These are phyloP conservation scores for Acrocyrtus sp. DNA, from an alignment of 2,888 invertebrate genomes.

Conservation along the genomic window DNA sequence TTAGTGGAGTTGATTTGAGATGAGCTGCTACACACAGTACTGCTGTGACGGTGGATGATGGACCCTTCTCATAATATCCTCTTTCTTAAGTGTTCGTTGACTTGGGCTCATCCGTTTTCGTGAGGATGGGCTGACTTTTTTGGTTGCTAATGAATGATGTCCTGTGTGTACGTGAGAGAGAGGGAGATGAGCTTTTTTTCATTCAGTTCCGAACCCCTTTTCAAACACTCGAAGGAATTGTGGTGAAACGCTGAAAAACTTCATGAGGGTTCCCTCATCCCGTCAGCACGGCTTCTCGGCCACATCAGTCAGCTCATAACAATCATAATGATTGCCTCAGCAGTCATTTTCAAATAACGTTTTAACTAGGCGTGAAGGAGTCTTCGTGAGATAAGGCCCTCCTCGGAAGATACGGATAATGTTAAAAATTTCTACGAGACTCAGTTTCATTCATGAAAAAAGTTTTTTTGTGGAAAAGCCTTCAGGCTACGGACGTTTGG, in stretches of 20 bases:
- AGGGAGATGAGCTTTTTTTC: no score
- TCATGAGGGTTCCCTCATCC: conserved; percentile 18
- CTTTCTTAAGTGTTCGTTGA: no score
- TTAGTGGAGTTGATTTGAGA: no score
- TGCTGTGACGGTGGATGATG: no score
- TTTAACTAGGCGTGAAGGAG: conserved; percentile 22
- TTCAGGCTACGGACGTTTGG: conserved; percentile 53
- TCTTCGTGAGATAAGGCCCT: no score
- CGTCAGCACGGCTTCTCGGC: no score
- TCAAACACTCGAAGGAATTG: conserved; percentile 17
- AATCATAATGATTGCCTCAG: no score
- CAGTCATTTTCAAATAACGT: conserved; percentile 8
- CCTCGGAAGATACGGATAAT: no score
- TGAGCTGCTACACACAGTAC: no score
- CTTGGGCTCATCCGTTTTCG: conserved; percentile 46
- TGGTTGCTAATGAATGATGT: conserved; percentile 36
- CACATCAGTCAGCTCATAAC: no score
- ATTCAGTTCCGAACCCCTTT: conserved; percentile 48
- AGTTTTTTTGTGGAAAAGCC: conserved; percentile 56
- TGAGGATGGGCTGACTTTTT: conserved; percentile 38
- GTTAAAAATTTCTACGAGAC: conserved; percentile 3
- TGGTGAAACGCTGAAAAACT: conserved; percentile 12
- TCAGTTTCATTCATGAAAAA: conserved; percentile 61
- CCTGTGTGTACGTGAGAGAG: conserved; percentile 26
- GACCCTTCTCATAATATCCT: no score